Evolutionary conservation across 1,140 invertebrate genomes (phyloP).

Genomic region (Leptestheria dahalacensis): DNA sequence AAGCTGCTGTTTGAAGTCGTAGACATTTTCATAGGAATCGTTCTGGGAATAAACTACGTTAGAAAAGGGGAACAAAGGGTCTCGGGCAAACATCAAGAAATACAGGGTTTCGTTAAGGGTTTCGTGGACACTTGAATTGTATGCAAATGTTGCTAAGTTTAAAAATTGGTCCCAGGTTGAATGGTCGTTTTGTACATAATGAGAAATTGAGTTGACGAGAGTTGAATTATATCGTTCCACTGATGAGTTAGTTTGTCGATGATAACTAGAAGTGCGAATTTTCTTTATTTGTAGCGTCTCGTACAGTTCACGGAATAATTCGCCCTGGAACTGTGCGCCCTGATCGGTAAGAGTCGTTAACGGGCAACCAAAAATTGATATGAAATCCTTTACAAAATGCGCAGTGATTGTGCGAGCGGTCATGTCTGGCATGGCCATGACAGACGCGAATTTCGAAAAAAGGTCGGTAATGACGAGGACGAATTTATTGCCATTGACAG

Average conservation of each 20-base stretch:
- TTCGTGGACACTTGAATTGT: not conserved
- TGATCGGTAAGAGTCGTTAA: not conserved
- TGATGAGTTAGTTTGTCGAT: not conserved
- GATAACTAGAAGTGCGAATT: not conserved
- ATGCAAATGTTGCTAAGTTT: not conserved
- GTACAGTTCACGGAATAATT: not conserved
- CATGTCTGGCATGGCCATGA: not conserved
- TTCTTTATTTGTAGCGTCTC: constrained; percentile 2
- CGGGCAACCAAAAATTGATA: not conserved
- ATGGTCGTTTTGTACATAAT: not conserved
- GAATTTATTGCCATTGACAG: constrained; percentile 18
- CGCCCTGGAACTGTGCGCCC: not conserved
- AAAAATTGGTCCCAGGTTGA: not conserved
- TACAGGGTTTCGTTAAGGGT: not conserved
- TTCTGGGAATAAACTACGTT: not conserved
- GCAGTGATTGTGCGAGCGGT: not conserved
- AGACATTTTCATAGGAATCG: not conserved
- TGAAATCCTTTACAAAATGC: not conserved
- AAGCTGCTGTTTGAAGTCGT: not conserved
- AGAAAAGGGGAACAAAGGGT: not conserved
- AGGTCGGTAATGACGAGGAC: constrained; percentile 20
- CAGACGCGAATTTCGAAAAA: constrained; percentile 22
- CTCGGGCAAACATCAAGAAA: not conserved
- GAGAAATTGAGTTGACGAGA: not conserved
- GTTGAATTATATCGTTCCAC: not conserved